Evolutionary conservation across 1,140 invertebrate genomes (phyloP).

Genomic region (Homalodisca vitripennis): DNA sequence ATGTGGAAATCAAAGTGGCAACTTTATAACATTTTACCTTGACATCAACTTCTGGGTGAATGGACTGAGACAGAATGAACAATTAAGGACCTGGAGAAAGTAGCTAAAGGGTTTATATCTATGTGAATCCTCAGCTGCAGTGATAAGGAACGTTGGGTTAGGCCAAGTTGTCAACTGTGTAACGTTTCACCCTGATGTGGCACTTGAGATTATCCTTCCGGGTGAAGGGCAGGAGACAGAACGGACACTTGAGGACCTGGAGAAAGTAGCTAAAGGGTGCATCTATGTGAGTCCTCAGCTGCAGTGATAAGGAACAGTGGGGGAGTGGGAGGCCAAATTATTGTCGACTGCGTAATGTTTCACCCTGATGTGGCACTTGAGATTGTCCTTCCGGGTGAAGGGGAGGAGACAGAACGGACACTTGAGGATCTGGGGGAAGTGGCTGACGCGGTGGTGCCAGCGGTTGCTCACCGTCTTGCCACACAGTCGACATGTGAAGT

Average conservation of each 20-base stretch:
- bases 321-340: neutral
- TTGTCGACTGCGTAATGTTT: constrained; percentile 33
- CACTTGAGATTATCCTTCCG: constrained; percentile 64
- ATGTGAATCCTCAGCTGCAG: no score
- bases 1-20: no score
- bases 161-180: constrained; percentile 17
- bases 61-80: no score
- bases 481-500: constrained; percentile 64
- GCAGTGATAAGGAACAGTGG: neutral
- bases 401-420: constrained; percentile 80
- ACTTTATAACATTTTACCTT: no score
- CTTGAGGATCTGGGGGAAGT: constrained; percentile 69
- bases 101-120: no score
- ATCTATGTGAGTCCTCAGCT: no score
- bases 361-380: constrained; percentile 38
- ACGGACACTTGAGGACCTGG: constrained; percentile 73
- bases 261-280: constrained; percentile 76
- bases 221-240: constrained; percentile 80
- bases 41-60: no score
- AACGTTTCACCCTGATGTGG: constrained; percentile 37
- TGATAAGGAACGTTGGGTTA: no score
- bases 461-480: constrained; percentile 82
- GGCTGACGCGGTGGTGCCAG: constrained; percentile 83
- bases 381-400: constrained; percentile 77
- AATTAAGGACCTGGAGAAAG: no score